These are phyloP conservation scores for Myopa testacea DNA, from an alignment of 2,888 invertebrate species.

Conservation along the genomic window DNA sequence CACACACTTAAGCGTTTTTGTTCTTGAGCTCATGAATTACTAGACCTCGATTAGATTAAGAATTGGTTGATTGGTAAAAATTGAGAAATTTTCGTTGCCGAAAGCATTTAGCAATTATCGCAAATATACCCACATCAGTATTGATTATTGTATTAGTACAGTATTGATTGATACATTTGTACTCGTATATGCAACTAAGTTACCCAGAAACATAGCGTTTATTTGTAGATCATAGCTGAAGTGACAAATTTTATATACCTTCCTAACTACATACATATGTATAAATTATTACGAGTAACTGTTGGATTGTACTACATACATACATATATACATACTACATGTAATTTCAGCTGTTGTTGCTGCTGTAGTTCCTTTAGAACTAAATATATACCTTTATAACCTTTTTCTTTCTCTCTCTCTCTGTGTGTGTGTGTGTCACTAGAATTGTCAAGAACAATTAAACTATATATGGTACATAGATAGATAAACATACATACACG, in stretches of 20 bases:
- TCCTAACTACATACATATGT: not conserved
- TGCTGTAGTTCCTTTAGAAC: not conserved
- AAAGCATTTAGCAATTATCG: slow-evolving; percentile 19
- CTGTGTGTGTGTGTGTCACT: too few relatives aligned
- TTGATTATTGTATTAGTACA: too few relatives aligned
- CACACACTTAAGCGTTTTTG: slow-evolving; percentile 42
- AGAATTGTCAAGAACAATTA: too few relatives aligned
- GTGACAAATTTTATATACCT: slow-evolving; percentile 6
- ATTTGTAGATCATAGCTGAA: slow-evolving; percentile 30
- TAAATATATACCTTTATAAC: not conserved
- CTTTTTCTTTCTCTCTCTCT: not conserved
- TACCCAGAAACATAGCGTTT: not conserved
- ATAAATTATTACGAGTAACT: not conserved
- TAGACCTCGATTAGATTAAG: slow-evolving; percentile 48
- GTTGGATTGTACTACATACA: not conserved
- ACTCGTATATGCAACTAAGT: not conserved
- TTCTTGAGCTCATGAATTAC: slow-evolving; percentile 47
- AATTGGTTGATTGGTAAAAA: not conserved
- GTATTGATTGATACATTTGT: not conserved
- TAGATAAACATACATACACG: too few relatives aligned
- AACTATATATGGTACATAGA: too few relatives aligned
- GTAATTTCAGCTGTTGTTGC: slow-evolving; percentile 19
- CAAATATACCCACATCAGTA: slow-evolving; percentile 16
- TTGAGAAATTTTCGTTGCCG: slow-evolving; percentile 17
- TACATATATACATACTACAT: not conserved